Base-by-base conservation (phyloP, 2,888 invertebrate species). In the Agonopterix heracliana region DNA sequence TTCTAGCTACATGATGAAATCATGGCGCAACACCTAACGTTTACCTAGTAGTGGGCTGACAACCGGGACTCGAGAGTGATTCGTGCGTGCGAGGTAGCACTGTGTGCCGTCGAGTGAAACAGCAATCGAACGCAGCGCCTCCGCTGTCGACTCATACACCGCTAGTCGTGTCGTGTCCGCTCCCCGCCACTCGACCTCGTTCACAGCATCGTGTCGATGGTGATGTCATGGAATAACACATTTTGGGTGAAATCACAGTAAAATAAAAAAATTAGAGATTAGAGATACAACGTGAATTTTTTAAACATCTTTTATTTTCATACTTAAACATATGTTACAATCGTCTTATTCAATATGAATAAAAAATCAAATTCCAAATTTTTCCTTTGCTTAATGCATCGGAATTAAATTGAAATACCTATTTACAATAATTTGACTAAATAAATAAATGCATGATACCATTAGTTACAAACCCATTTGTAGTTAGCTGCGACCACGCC, bases 391-490 rank as follows among this genome's bases (percentile, higher is more conserved):
- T 54, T 12, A 41, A 12, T 51, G 57, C 58, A 71, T 78, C 72
- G 76, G 75, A 72, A 56, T 61, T 3, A 72, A 82, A 83, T 82
- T 83, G 83, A 86, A 85, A 85, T 71, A 72, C 70, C 72, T 49
- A 50, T 60, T 64, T 64, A 69, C 61, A 68, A 57, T 26, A 66
- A 66, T 56, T 68, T 54, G 66, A 75, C 74, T 77, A 79, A 78
- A 65, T 57, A 61, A 64, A 74, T 64, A 84, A 85, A 80, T 89
- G 89, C 74, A 89, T 87, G 79, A 88, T 89, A 76, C 90, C 83
- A 77, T 89, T 87, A 71, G 77, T 89, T 87, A 71, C 90, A 89
- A 77, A 91, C 90, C 79, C 90, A 92, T 83, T 77, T 81, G 68
- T 86, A 90, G 68, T 76, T 89, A 66, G 90, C 92, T 70, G 91